Conservation (phyloP, 2,888 invertebrate genomes). For the Dicyrtomina minuta region DNA sequence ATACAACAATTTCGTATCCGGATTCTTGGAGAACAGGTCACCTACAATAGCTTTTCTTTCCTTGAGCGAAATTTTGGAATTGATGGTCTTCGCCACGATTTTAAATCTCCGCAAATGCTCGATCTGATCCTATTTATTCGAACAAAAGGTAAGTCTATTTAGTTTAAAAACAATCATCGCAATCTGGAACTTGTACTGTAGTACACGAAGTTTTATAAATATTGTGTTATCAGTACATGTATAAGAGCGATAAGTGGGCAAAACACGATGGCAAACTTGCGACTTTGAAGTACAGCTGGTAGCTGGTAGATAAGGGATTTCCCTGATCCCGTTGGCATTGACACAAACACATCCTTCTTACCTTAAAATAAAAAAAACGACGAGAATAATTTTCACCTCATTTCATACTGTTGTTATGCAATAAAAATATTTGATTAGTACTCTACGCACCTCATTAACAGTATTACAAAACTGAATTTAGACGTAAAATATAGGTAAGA, state of each 20-base stretch:
- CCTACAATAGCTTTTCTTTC: slow-evolving; percentile 75
- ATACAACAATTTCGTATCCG: slow-evolving; percentile 82
- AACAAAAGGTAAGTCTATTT: too few species aligned
- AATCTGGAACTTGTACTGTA: too few species aligned
- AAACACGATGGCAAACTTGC: slow-evolving; percentile 86
- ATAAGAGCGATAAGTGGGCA: slow-evolving; percentile 95
- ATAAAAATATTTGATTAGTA: too few species aligned
- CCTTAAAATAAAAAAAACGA: too few species aligned
- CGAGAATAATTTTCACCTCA: too few species aligned
- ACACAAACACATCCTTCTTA: slow-evolving; percentile 87
- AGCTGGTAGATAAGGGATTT: slow-evolving; percentile 97
- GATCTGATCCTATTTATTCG: slow-evolving; percentile 74
- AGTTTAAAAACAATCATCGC: too few species aligned
- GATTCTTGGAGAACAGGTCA: slow-evolving; percentile 73
- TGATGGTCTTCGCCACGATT: slow-evolving; percentile 83
- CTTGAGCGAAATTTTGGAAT: slow-evolving; percentile 80
- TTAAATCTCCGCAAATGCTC: slow-evolving; percentile 76
- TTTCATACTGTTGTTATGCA: too few species aligned
- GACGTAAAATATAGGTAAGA: too few species aligned
- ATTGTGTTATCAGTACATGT: too few species aligned
- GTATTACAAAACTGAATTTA: too few species aligned
- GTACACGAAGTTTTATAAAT: too few species aligned
- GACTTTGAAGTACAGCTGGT: slow-evolving; percentile 79
- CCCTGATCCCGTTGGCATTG: slow-evolving; percentile 98
- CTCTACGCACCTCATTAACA: too few species aligned